phyloP scores from a whole-genome alignment of 2,888 invertebrate species.

The Dryobotodes eremita region DNA sequence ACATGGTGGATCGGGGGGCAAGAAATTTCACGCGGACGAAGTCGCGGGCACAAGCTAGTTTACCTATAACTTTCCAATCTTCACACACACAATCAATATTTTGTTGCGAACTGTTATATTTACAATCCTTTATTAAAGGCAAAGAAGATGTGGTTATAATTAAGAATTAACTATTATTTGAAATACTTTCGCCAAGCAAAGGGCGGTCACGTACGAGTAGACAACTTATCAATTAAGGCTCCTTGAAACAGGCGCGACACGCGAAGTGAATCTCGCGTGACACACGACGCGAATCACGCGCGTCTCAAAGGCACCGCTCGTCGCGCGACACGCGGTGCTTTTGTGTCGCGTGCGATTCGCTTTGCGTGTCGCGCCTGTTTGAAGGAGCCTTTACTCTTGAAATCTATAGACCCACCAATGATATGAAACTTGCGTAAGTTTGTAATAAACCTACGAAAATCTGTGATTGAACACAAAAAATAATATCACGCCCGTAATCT shows the following conservation, averaged over 20 bases:
- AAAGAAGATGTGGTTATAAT: conserved; percentile 19
- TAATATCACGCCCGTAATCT: too few species aligned
- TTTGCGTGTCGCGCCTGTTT: too few species aligned
- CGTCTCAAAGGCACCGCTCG: too few species aligned
- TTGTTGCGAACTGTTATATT: conserved; percentile 1
- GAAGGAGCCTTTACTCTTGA: conserved; percentile 18
- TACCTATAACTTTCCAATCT: background rate
- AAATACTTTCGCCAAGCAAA: conserved; percentile 22
- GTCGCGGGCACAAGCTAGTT: too few species aligned
- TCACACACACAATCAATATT: background rate
- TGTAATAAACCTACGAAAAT: conserved; percentile 34
- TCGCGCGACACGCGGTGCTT: too few species aligned
- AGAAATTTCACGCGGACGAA: too few species aligned
- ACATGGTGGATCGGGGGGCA: too few species aligned
- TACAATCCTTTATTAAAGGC: background rate
- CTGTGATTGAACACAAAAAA: background rate
- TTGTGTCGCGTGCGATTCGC: too few species aligned
- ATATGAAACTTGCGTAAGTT: conserved; percentile 33
- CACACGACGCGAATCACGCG: too few species aligned
- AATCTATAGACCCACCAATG: conserved; percentile 19
- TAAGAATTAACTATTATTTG: conserved; percentile 7
- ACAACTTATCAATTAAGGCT: conserved; percentile 24
- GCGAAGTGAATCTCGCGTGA: too few species aligned
- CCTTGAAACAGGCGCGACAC: too few species aligned
- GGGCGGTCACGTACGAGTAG: conserved; percentile 34